These are phyloP conservation scores for Propithecus deckenii DNA, from an alignment of 2,797 vertebrate genomes.

Conservation along the genomic window DNA sequence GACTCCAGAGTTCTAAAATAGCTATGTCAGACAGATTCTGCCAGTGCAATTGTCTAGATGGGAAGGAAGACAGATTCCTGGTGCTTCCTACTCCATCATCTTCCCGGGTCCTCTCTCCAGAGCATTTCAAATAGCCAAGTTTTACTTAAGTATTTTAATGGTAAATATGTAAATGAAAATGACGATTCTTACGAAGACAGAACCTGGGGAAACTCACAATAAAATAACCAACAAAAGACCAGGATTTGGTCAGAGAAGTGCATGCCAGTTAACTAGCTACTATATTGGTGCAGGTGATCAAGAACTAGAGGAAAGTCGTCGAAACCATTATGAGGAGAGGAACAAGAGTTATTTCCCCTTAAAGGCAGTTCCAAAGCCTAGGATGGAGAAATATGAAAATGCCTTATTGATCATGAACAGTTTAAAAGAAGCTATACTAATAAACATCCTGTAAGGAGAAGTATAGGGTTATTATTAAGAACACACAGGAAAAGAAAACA, in stretches of 20 bases:
- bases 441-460: background rate
- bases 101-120: background rate
- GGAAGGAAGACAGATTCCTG: background rate
- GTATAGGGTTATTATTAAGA: background rate
- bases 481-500: background rate
- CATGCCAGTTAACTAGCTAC: background rate
- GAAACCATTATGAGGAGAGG: background rate
- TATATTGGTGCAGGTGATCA: background rate
- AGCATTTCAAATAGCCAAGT: background rate
- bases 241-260: background rate
- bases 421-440: background rate
- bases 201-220: background rate
- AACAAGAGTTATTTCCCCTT: background rate
- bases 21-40: background rate
- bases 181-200: background rate
- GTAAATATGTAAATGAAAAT: background rate
- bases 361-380: background rate
- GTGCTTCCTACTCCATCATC: fast-evolving
- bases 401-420: fast-evolving
- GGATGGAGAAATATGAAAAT: background rate
- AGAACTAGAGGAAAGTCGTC: background rate
- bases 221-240: background rate
- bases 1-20: background rate
- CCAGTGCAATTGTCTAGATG: fast-evolving
- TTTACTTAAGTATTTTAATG: background rate